Conservation (phyloP, 2,113 vertebrate genomes). For the Lota lota region DNA sequence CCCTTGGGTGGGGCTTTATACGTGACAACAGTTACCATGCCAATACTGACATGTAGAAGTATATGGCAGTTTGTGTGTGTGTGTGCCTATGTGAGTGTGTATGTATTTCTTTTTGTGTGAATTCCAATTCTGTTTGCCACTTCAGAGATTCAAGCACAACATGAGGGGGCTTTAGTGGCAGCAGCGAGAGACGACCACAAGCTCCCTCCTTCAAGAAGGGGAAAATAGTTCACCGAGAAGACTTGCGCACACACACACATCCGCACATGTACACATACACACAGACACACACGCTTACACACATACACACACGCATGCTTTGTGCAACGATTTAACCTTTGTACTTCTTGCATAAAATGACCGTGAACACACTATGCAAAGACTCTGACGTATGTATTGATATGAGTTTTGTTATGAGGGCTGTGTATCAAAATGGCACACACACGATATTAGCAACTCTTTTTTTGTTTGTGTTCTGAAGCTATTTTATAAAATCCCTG, state of each 20-base stretch:
- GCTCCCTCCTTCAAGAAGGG: constrained; percentile 31
- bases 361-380: too few relatives aligned
- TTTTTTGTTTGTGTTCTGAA: too few relatives aligned
- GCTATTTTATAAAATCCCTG: too few relatives aligned
- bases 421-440: too few relatives aligned
- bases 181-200: constrained; percentile 30
- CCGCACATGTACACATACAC: not conserved
- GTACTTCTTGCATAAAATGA: too few relatives aligned
- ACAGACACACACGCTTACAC: constrained; percentile 11
- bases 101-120: not conserved
- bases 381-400: constrained; percentile 9
- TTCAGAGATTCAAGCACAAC: not conserved
- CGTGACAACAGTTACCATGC: not conserved
- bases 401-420: too few relatives aligned
- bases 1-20: too few relatives aligned
- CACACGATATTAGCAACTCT: too few relatives aligned
- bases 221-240: constrained; percentile 57
- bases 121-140: not conserved
- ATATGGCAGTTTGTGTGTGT: not conserved
- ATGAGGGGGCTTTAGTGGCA: constrained; percentile 35
- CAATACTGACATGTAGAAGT: constrained; percentile 8
- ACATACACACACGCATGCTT: constrained; percentile 14
- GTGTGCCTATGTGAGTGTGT: not conserved
- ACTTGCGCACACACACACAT: constrained; percentile 2
- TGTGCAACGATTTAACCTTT: constrained; percentile 6